Base-by-base conservation (phyloP, 2,888 invertebrate species). In the Tryphoninae sp. region DNA sequence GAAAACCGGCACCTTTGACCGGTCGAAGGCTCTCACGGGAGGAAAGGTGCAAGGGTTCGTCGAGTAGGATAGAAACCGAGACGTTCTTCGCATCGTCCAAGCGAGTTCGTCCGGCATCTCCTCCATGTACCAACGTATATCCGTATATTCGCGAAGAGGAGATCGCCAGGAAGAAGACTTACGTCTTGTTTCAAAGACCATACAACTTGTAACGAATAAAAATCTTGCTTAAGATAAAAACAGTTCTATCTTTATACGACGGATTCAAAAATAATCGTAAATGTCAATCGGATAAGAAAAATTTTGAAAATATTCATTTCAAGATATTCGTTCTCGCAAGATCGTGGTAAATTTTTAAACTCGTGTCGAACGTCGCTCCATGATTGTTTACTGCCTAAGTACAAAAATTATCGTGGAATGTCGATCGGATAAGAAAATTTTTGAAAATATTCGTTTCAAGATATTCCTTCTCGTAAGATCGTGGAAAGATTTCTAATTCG, bases 1-100 rank as follows among this genome's bases (percentile, higher is more conserved):
- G 77, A 78, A 84, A 82, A 69, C 83, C 78, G 59, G 85, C 81
- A 87, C 86, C 86, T 87, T 87, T 87, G 87, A 87, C 86, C 87
- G 84, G 85, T 85, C 81, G 83, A 83, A 81, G 86, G 82, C 81
- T 75, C 65, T 59, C 51, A 13, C 45, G 26, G 71, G 65, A 53
- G 67, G 65, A 75, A 78, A 74, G 78, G 74, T 75, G 71, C 71
- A 53, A 75, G 78, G 75, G 71, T 81, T 78, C 80, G 72, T 64
- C 49, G 64, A 72, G 71, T 8, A 61, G 64, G 61, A 81, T 67
- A 76, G 67, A 80, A 77, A 68, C 77, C 61, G 68, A 81, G 74
- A 78, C 51, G 74, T 74, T 81, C 74, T 71, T 78, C 74, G 74
- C 78, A 78, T 74, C 69, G 59, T 64, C 69, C 59, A 22, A 68